Percentiles rank a stretch among this genome's conserved stretches.
Evolutionary conservation across 2,888 invertebrate genomes (phyloP).

Genomic region (Parascotia fuliginaria): DNA sequence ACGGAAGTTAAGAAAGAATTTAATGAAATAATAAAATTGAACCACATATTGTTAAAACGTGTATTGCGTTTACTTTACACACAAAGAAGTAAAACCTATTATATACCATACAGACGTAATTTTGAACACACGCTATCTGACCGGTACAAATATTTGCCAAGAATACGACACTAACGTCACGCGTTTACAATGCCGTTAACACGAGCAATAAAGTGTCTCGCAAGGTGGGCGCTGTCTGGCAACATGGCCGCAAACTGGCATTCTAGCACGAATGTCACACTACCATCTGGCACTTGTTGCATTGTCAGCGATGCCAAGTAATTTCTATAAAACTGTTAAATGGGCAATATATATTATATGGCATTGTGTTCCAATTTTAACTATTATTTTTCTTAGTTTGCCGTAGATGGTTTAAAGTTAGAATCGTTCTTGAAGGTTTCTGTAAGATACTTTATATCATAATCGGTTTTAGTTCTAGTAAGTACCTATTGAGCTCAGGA

Average conservation of each 20-base stretch:
- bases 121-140: slow-evolving; percentile 15
- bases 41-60: no score
- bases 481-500: no score
- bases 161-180: slow-evolving; percentile 59
- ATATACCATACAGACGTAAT: slow-evolving; percentile 2
- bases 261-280: slow-evolving; percentile 48
- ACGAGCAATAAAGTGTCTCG: slow-evolving; percentile 57
- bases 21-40: no score
- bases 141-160: slow-evolving; percentile 20
- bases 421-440: slow-evolving; percentile 7
- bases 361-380: slow-evolving; percentile 10
- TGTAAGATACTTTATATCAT: no score
- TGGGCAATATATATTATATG: slow-evolving; percentile 24
- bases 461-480: no score
- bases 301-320: slow-evolving; percentile 47
- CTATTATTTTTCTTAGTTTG: slow-evolving; percentile 19
- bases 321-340: slow-evolving; percentile 28
- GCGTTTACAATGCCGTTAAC: slow-evolving; percentile 66
- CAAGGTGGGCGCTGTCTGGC: slow-evolving; percentile 40
- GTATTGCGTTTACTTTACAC: no score
- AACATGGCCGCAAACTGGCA: slow-evolving; percentile 41
- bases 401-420: slow-evolving; percentile 12
- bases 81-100: no score
- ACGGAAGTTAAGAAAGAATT: no score
- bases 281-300: slow-evolving; percentile 60